A percentile compares a stretch with the other conserved stretches of the same genome.
These are phyloP conservation scores for Sphaerophoria taeniata DNA, from an alignment of 2,888 invertebrate species.

Conservation along the genomic window DNA sequence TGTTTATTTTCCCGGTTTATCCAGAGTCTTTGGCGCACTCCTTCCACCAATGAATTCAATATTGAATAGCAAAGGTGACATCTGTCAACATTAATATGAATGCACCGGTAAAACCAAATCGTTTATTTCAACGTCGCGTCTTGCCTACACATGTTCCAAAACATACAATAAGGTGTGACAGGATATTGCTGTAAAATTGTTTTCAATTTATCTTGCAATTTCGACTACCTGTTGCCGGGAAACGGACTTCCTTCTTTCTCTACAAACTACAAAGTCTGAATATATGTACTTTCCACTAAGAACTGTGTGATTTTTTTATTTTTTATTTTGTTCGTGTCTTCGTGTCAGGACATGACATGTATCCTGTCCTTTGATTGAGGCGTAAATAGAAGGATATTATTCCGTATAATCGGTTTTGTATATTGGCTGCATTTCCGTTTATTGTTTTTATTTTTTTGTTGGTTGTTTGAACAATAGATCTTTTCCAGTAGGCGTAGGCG, in stretches of 20 bases:
- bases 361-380: slow-evolving; percentile 66
- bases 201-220: not conserved
- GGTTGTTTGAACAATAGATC: slow-evolving; percentile 49
- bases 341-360: slow-evolving; percentile 57
- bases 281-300: slow-evolving; percentile 39
- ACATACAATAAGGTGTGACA: slow-evolving; percentile 7
- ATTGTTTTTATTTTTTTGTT: not conserved
- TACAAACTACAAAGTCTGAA: slow-evolving; percentile 10
- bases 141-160: slow-evolving; percentile 8
- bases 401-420: slow-evolving; percentile 67
- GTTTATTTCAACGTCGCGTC: slow-evolving; percentile 4
- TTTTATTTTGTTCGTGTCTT: slow-evolving; percentile 25
- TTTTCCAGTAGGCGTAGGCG: slow-evolving; percentile 41
- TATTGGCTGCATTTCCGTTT: slow-evolving; percentile 65
- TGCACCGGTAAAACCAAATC: slow-evolving; percentile 40
- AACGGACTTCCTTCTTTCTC: slow-evolving; percentile 13
- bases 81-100: slow-evolving; percentile 34
- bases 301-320: slow-evolving; percentile 49
- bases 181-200: slow-evolving; percentile 7
- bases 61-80: slow-evolving; percentile 43
- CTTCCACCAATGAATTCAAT: slow-evolving; percentile 40
- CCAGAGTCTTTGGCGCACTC: slow-evolving; percentile 32
- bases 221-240: slow-evolving; percentile 31
- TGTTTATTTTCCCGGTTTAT: not conserved
- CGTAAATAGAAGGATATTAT: slow-evolving; percentile 68